A percentile compares a stretch with the other conserved stretches of the same genome.
These are phyloP conservation scores for Eustalomyia histrio DNA, from an alignment of 2,888 invertebrate species.

Conservation along the genomic window DNA sequence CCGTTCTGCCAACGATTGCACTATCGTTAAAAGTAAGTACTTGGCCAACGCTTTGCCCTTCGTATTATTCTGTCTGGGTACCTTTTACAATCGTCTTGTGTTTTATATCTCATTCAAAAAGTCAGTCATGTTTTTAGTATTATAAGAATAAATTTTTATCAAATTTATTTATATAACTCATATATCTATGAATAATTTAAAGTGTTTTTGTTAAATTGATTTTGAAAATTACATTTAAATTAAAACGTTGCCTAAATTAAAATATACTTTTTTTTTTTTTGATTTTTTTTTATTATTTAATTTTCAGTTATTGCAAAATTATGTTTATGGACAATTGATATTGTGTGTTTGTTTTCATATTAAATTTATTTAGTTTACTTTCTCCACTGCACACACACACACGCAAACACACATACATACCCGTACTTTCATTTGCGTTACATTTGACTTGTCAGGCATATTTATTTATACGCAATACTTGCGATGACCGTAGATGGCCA, in stretches of 20 bases:
- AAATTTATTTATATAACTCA: not conserved
- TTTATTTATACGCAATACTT: constrained; percentile 34
- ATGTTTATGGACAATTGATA: constrained; percentile 2
- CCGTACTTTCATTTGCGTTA: constrained; percentile 42
- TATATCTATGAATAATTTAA: too few relatives aligned
- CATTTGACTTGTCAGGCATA: not conserved
- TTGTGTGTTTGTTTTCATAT: constrained; percentile 8
- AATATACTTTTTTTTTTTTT: not conserved
- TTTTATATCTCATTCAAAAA: too few relatives aligned
- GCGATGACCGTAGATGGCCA: constrained; percentile 1
- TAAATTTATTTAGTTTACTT: constrained; percentile 29
- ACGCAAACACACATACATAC: too few relatives aligned
- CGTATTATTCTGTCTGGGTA: too few relatives aligned
- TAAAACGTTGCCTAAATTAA: not conserved
- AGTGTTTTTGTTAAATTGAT: too few relatives aligned
- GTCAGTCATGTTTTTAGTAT: too few relatives aligned
- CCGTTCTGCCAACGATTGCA: too few relatives aligned
- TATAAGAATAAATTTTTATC: too few relatives aligned
- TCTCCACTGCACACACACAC: too few relatives aligned
- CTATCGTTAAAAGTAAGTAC: too few relatives aligned
- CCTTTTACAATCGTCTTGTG: too few relatives aligned
- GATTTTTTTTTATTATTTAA: not conserved
- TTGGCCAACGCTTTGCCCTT: too few relatives aligned
- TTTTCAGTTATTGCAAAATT: not conserved
- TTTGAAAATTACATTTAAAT: not conserved